Base-by-base conservation (phyloP, 2,797 vertebrate genomes). In the Propithecus perrieri region DNA sequence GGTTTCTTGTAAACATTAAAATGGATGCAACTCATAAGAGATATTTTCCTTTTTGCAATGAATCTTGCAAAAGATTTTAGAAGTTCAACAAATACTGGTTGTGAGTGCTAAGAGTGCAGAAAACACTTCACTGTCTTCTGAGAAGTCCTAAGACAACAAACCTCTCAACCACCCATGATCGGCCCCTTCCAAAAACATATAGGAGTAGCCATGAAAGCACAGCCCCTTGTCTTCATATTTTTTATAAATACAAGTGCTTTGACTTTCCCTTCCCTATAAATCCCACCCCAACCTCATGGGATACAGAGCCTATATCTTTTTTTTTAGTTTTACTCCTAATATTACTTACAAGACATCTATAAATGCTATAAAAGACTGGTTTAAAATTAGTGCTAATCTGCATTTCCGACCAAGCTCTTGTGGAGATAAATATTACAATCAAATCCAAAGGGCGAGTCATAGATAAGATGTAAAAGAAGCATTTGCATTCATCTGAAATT, bases 21-120 rank as follows among this genome's bases (percentile, higher is more conserved):
- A 57, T 69, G 28, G 43, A 63, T 59, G 13, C 2, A 72, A 69
- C 28, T 94, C 72, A n/a, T 72, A 87, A 93, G 84, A 86, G n/a
- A 61, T 38, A 63, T 84, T 78, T 85, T 59, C 41, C 38, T 78
- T 87, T 46, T 11, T 48, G 41, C 13, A 72, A 41, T 63, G n/a
- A 94, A 90, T 94, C 92, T 92, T 86, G n/a, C 22, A 93, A 91
- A 93, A 65, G 33, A 43, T 86, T 93, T 93, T 84, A 4, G 57
- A 92, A 83, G 53, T 79, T 46, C 26, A 81, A n/a, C 22, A 88
- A 94, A 35, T 75, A 38, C 50, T 76, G 33, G 30, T n/a, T 81
- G 30, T 93, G 41, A 89, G 28, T 61, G 30, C n/a, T 81, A 28
- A 46, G 10, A 57, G 30, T 78, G 0, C 65, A 71, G 74, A 85